These are phyloP conservation scores for Todiramphus chloris DNA, from an alignment of 2,113 vertebrate species.

Conservation along the genomic window DNA sequence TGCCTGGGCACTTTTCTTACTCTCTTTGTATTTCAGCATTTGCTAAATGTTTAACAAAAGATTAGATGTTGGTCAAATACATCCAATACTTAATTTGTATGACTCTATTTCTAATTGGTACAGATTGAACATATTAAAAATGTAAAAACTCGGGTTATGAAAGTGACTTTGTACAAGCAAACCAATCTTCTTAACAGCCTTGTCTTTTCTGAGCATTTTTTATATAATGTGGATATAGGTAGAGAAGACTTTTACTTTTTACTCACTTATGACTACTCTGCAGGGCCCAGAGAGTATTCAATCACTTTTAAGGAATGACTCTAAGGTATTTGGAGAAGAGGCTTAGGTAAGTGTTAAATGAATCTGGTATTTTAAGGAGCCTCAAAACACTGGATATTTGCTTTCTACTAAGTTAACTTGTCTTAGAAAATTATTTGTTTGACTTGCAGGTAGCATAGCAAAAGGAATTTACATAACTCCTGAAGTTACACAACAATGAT, in stretches of 20 bases:
- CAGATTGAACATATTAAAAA: neutral
- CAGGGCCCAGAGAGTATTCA: neutral
- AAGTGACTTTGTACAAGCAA: neutral
- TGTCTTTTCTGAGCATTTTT: neutral
- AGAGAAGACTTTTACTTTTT: neutral
- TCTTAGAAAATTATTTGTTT: neutral
- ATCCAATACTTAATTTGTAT: neutral
- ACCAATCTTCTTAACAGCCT: neutral
- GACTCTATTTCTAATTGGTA: neutral
- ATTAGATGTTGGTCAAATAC: neutral
- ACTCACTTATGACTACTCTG: neutral
- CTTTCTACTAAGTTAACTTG: neutral
- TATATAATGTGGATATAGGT: accelerated
- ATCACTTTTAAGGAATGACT: neutral
- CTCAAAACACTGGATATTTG: neutral
- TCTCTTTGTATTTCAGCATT: neutral
- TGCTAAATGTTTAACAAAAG: neutral
- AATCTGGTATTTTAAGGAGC: neutral
- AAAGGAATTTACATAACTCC: neutral
- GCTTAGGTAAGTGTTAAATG: neutral
- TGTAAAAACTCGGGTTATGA: neutral
- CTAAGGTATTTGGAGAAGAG: neutral
- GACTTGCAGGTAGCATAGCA: neutral
- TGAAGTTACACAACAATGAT: neutral
- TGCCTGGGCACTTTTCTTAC: neutral